A percentile compares a stretch with the other conserved stretches of the same genome.
phyloP scores from a whole-genome alignment of 1,140 invertebrate genomes.

The Carcinoscorpius rotundicauda region DNA sequence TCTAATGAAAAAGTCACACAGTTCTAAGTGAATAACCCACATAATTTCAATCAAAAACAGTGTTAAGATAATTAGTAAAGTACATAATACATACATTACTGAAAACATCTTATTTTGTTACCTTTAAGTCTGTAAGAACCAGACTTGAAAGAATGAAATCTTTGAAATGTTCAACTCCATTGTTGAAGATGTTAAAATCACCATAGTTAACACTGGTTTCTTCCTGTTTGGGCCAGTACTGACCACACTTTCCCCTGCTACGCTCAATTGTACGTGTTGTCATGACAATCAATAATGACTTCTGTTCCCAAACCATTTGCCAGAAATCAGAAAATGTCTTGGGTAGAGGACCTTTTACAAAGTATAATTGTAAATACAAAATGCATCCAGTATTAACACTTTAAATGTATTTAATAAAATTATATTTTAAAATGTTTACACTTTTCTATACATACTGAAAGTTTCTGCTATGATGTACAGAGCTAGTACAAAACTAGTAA shows the following conservation, averaged over 20 bases:
- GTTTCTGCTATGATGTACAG: no score
- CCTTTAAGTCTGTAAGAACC: slow-evolving; percentile 68
- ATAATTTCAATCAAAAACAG: no score
- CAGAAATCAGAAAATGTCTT: slow-evolving; percentile 85
- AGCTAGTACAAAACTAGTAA: no score
- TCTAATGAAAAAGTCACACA: no score
- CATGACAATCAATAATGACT: slow-evolving; percentile 70
- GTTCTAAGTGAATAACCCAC: no score
- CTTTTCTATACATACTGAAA: no score
- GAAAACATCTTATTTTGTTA: slow-evolving; percentile 29
- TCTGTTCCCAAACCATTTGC: slow-evolving; percentile 78
- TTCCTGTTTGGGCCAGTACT: slow-evolving; percentile 78
- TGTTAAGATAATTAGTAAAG: slow-evolving; percentile 21
- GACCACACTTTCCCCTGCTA: slow-evolving; percentile 79
- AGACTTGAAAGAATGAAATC: slow-evolving; percentile 78
- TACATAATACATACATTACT: neutral
- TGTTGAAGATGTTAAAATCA: slow-evolving; percentile 64
- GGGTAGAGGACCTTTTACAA: slow-evolving; percentile 54
- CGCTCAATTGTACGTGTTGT: slow-evolving; percentile 78
- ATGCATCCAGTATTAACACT: no score
- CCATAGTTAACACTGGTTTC: slow-evolving; percentile 54
- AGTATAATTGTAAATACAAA: no score
- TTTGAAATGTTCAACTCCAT: slow-evolving; percentile 56
- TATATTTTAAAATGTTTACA: no score
- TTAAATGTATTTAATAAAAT: no score